phyloP scores from a whole-genome alignment of 1,140 invertebrate species.

The Drosophila arawakana region DNA sequence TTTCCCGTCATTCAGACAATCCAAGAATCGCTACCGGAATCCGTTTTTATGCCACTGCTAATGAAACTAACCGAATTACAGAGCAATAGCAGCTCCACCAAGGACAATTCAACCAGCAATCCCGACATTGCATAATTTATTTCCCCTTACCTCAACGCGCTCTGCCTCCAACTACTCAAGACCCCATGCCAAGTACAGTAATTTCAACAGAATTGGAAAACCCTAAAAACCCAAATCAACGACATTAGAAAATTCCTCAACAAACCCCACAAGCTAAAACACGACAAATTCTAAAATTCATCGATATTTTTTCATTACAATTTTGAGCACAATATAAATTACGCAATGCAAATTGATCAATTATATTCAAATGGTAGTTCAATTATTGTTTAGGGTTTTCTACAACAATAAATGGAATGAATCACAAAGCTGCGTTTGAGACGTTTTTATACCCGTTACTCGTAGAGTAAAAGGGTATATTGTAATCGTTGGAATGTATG shows the following conservation, averaged over 20 bases:
- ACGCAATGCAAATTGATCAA: neutral
- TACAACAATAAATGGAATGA: too few species aligned
- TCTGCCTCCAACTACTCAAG: neutral
- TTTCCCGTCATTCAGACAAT: slow-evolving; percentile 7
- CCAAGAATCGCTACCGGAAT: slow-evolving; percentile 22
- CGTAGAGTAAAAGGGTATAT: too few species aligned
- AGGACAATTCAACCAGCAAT: slow-evolving; percentile 19
- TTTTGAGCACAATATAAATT: neutral
- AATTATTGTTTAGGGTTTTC: neutral
- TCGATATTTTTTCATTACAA: neutral
- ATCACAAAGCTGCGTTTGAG: too few species aligned
- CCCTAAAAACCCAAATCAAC: too few species aligned
- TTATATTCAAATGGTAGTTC: neutral
- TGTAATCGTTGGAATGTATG: too few species aligned
- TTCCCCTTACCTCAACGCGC: neutral
- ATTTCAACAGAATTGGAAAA: too few species aligned
- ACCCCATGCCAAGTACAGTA: too few species aligned
- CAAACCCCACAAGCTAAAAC: too few species aligned
- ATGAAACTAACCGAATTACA: slow-evolving; percentile 18
- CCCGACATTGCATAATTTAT: neutral
- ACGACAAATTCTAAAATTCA: too few species aligned
- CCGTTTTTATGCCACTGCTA: slow-evolving; percentile 25
- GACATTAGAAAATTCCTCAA: too few species aligned
- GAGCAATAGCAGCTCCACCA: slow-evolving; percentile 23
- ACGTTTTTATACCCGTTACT: too few species aligned